phyloP scores from a whole-genome alignment of 2,888 invertebrate species.

The Mantis religiosa region DNA sequence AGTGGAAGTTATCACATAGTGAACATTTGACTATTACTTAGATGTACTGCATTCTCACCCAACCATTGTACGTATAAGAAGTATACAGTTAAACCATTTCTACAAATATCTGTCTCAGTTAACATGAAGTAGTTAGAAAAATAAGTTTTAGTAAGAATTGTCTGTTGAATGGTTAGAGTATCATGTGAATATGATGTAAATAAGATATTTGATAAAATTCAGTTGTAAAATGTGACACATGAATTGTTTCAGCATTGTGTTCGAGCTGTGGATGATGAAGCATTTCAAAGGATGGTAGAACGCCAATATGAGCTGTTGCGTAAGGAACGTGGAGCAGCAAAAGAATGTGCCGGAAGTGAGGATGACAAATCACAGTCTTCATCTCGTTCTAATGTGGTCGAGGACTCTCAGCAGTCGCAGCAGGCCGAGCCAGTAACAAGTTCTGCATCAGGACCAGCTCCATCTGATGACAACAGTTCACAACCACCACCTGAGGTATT shows the following conservation, averaged over 20 bases:
- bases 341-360: slow-evolving; percentile 2
- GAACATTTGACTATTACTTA: too few species aligned
- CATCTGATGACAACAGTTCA: slow-evolving; percentile 18
- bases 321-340: slow-evolving; percentile 49
- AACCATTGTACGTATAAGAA: too few species aligned
- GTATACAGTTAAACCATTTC: too few species aligned
- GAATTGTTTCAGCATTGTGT: slow-evolving; percentile 65
- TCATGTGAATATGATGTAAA: too few species aligned
- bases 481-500: slow-evolving; percentile 11
- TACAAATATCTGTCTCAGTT: too few species aligned
- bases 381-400: slow-evolving; percentile 28
- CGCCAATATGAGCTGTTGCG: slow-evolving; percentile 74
- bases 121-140: too few species aligned
- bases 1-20: too few species aligned
- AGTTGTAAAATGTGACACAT: too few species aligned
- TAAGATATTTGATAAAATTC: too few species aligned
- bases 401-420: slow-evolving; percentile 27
- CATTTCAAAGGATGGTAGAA: slow-evolving; percentile 87
- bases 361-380: neutral
- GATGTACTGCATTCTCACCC: too few species aligned
- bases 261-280: slow-evolving; percentile 89
- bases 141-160: too few species aligned
- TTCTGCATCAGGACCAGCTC: neutral
- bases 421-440: slow-evolving; percentile 19
- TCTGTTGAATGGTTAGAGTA: too few species aligned